phyloP scores from a whole-genome alignment of 2,888 invertebrate genomes.

The Cremastinae sp. region DNA sequence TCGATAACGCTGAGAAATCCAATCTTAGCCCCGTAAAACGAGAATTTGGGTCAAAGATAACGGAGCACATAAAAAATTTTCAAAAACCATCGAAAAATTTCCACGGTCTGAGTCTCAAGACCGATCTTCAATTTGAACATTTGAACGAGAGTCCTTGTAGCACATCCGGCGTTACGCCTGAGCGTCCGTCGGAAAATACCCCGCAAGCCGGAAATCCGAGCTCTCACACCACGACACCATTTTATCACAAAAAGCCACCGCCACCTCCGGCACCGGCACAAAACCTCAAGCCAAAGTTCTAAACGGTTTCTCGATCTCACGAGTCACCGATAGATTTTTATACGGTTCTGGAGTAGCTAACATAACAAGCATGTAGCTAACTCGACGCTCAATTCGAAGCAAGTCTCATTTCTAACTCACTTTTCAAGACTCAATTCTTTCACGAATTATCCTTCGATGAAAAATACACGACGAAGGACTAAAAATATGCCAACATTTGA shows the following conservation, averaged over 20 bases:
- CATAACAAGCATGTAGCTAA: too few species aligned
- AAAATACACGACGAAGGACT: too few species aligned
- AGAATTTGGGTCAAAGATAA: slow-evolving; percentile 69
- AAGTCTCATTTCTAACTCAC: too few species aligned
- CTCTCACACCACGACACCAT: slow-evolving; percentile 56
- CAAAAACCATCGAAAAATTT: slow-evolving; percentile 72
- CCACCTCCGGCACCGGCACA: slow-evolving; percentile 76
- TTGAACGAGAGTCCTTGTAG: slow-evolving; percentile 70
- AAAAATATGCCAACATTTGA: too few species aligned
- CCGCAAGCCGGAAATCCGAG: slow-evolving; percentile 25
- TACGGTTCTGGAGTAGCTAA: slow-evolving; percentile 4
- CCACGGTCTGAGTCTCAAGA: slow-evolving; percentile 72
- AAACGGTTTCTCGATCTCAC: slow-evolving; percentile 22
- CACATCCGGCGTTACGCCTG: slow-evolving; percentile 59
- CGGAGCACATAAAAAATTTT: slow-evolving; percentile 71
- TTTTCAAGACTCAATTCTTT: too few species aligned
- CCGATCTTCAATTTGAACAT: slow-evolving; percentile 71
- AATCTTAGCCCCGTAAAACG: slow-evolving; percentile 60
- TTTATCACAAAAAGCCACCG: slow-evolving; percentile 77
- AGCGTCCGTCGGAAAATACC: slow-evolving; percentile 30
- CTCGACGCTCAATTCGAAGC: too few species aligned
- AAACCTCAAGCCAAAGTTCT: slow-evolving; percentile 74
- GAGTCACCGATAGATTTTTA: neutral
- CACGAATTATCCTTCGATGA: too few species aligned
- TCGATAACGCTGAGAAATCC: slow-evolving; percentile 41